These are phyloP conservation scores for Mormyrops attenuatus DNA, from an alignment of 2,797 vertebrate species.

Conservation along the genomic window DNA sequence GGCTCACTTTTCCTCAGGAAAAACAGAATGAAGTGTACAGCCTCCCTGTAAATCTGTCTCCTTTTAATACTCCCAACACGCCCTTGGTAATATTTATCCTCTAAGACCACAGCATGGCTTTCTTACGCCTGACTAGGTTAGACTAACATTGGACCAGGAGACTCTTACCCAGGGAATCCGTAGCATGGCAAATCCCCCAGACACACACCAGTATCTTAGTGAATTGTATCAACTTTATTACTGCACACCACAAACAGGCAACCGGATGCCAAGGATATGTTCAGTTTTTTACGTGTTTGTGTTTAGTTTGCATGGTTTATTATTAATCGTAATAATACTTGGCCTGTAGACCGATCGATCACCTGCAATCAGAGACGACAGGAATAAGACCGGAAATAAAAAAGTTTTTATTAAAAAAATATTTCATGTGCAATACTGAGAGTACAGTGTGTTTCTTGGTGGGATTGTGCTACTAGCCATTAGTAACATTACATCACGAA, in stretches of 20 bases:
- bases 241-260: neutral
- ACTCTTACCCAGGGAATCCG: conserved; percentile 22
- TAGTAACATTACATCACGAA: conserved; percentile 7
- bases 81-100: conserved; percentile 35
- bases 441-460: conserved; percentile 27
- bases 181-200: neutral
- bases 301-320: neutral
- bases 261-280: neutral
- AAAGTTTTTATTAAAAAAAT: conserved; percentile 45
- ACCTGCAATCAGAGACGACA: neutral
- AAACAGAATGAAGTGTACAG: neutral
- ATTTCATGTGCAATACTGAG: conserved; percentile 34
- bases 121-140: conserved; percentile 22
- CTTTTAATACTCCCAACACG: conserved; percentile 22
- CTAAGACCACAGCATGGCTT: conserved; percentile 27
- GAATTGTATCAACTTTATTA: neutral
- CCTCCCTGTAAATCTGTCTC: neutral
- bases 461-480: conserved; percentile 1
- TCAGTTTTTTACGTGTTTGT: neutral
- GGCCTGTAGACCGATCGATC: neutral
- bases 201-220: neutral
- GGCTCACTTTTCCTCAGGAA: neutral
- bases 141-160: conserved; percentile 40
- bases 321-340: neutral
- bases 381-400: neutral